Conservation (phyloP, 1,140 invertebrate species). For the Trinorchestia longiramus region DNA sequence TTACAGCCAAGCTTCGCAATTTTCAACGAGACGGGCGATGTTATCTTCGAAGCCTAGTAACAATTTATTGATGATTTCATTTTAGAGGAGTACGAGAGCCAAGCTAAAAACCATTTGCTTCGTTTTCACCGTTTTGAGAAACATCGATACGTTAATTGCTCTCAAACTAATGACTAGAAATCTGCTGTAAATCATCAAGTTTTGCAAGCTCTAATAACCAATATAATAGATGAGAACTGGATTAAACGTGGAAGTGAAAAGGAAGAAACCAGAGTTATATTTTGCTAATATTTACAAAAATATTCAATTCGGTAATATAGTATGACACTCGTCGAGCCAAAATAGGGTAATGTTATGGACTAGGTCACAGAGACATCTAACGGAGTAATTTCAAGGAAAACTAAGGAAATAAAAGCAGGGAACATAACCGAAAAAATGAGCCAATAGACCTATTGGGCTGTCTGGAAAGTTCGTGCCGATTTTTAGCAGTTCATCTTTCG, state of each 20-base stretch:
- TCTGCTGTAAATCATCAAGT: not conserved
- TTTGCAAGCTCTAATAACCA: not conserved
- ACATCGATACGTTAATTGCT: not conserved
- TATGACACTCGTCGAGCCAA: not conserved
- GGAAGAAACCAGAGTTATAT: not conserved
- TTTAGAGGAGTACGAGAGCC: not conserved
- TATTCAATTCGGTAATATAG: not conserved
- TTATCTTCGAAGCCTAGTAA: not conserved
- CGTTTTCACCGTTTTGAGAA: not conserved
- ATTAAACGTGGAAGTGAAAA: not conserved
- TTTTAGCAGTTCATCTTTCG: too few species aligned
- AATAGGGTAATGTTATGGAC: not conserved
- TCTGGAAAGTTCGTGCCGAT: too few species aligned
- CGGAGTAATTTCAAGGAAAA: not conserved
- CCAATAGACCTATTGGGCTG: too few species aligned
- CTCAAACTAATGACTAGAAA: not conserved
- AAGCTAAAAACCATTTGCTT: not conserved
- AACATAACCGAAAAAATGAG: not conserved
- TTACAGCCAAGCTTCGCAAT: not conserved
- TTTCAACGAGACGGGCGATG: not conserved
- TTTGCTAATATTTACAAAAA: not conserved
- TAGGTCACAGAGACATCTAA: not conserved
- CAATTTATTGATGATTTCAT: slow-evolving; percentile 24
- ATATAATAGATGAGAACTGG: not conserved
- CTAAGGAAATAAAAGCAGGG: not conserved